A percentile compares a stretch with the other conserved stretches of the same genome.
phyloP scores from a whole-genome alignment of 2,888 invertebrate species.

The Rhyacophila evoluta region DNA sequence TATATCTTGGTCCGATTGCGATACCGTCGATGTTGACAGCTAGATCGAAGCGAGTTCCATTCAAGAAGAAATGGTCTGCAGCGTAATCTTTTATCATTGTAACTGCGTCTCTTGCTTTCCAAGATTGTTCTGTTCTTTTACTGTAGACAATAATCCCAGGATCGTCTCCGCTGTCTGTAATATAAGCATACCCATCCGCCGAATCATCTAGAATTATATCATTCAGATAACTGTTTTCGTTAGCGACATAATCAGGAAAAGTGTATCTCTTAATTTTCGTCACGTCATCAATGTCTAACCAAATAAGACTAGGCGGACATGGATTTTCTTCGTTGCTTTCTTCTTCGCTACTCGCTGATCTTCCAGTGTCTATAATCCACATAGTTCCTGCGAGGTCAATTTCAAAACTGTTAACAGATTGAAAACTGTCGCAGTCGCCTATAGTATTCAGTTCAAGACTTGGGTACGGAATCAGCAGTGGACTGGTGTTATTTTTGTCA shows the following conservation, averaged over 20 bases:
- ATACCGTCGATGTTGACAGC: slow-evolving; percentile 78
- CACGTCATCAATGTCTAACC: slow-evolving; percentile 75
- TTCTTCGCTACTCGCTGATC: slow-evolving; percentile 72
- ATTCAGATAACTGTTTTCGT: slow-evolving; percentile 74
- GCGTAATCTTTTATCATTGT: slow-evolving; percentile 75
- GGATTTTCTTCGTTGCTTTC: slow-evolving; percentile 61
- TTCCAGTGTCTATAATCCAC: slow-evolving; percentile 79
- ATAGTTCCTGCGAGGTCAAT: slow-evolving; percentile 78
- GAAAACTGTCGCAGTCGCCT: slow-evolving; percentile 77
- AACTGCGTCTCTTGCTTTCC: slow-evolving; percentile 76
- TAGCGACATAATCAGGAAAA: slow-evolving; percentile 74
- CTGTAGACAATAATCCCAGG: slow-evolving; percentile 82
- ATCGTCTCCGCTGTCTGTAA: slow-evolving; percentile 77
- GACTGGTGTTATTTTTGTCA: slow-evolving; percentile 68
- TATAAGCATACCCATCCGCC: slow-evolving; percentile 76
- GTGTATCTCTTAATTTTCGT: slow-evolving; percentile 71
- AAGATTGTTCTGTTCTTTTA: slow-evolving; percentile 73
- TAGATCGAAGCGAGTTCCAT: slow-evolving; percentile 70
- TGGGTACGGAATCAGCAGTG: slow-evolving; percentile 76
- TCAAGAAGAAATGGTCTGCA: slow-evolving; percentile 73
- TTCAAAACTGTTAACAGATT: slow-evolving; percentile 81
- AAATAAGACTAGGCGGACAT: slow-evolving; percentile 77
- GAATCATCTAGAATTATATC: slow-evolving; percentile 81
- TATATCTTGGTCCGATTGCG: slow-evolving; percentile 75
- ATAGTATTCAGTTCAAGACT: slow-evolving; percentile 77